Evolutionary conservation across 2,113 vertebrate species (phyloP), one percentile per base, ranked within the genome.

Genomic region (Chionis minor): DNA sequence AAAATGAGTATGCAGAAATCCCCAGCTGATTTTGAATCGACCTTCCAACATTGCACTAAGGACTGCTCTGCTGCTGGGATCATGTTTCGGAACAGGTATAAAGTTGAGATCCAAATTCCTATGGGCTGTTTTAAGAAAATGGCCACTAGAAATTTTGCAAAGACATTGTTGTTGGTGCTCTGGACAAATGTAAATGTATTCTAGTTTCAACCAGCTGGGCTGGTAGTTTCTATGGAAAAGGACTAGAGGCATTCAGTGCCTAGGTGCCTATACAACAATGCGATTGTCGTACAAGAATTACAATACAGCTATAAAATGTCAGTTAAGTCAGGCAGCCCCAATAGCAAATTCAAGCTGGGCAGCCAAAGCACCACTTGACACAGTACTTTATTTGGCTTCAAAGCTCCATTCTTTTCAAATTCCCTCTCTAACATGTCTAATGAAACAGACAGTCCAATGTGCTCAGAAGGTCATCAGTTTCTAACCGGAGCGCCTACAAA

Each of bases 371-470:
- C 65, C 67, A 79, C 32, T 87, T 70, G 45, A 82, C 86, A 73
- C n/a, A 88, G 74, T 54, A 77, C 44, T 92, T 92, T 70, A 75
- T 82, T 81, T 0, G 0, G 52, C 74, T 79, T 91, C 89, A 88
- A 92, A 92, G 66, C 78, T 80, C 45, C 22, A 51, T 88, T 96
- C 78, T 94, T 95, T 88, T 55, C 84, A 87, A 73, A 91, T 91
- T 89, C 54, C 82, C 59, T 51, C 42, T 86, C 73, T 80, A 87
- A 87, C 15, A 38, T 9, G 33, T 61, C 83, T 69, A 69, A 78
- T 49, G 33, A 95, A 96, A 90, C 30, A 86, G 77, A 69, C 35
- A 47, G 66, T 54, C 32, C 51, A 87, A 85, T 21, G 74, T 55
- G 66, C 54, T 91, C 70, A 32, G 35, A 79, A 94, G 54, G 51